Evolutionary conservation across 2,888 invertebrate genomes (phyloP), one percentile per base, ranked within the genome.

Genomic region (Caenorhabditis uteleia): DNA sequence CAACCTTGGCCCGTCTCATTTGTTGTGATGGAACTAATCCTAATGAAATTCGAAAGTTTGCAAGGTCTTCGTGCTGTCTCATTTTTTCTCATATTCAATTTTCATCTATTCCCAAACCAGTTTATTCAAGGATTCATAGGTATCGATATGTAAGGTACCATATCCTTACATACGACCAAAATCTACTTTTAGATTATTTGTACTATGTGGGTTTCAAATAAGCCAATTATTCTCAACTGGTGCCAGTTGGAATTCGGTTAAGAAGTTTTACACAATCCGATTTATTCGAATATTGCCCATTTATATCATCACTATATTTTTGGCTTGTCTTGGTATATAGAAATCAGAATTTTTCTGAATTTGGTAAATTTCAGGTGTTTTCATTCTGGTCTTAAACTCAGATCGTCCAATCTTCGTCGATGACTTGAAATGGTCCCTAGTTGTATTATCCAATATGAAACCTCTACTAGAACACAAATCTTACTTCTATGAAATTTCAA

Each of bases 41-140:
- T 18, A 10, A 18, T 20, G 26, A 67, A 61, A 47, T 42, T 56
- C 2, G 43, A 43, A 43, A 47, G 57, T 47, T 45, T 67, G 10
- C 68, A 68, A 51, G 58, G 68, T 7, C 34, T 61, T 0, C 53
- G 68, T 14, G 68, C 58, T 12, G 42, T 62, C 7, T 29, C 68
- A 0, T 55, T 68, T 3, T 12, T 44, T 21, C 21, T 62, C 3
- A 62, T 68, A 1, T 25, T 68, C 0, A 25, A 51, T 6, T 68
- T 68, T 34, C 68, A 68, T 40, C 27, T 68, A 8, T 68, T 45
- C 23, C 68, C 68, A 0, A 47, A 26, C 18, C 12, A 12, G 1
- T 58, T 68, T 43, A n/a, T 26, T 16, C 53, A 68, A 43, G 61
- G 68, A 49, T 68, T 61, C 33, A 51, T 68, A 7, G 68, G 68